These are phyloP conservation scores for Condylostylus longicornis DNA, from an alignment of 1,140 invertebrate genomes.

Conservation along the genomic window DNA sequence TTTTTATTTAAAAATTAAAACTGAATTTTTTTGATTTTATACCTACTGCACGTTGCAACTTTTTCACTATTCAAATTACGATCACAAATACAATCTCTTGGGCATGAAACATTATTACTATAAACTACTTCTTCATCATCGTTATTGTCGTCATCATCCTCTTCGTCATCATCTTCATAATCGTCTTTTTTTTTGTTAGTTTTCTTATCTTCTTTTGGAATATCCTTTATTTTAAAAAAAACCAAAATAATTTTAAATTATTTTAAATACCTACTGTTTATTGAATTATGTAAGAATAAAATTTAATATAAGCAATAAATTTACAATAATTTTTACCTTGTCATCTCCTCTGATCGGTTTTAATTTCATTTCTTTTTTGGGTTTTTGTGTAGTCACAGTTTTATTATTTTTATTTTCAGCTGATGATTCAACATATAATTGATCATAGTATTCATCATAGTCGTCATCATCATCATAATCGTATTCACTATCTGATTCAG, in stretches of 20 bases:
- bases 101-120: constrained; percentile 25
- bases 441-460: constrained; percentile 10
- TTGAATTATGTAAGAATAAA: too few species aligned
- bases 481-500: constrained; percentile 16
- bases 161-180: constrained; percentile 13
- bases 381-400: constrained; percentile 12
- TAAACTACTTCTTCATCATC: constrained; percentile 22
- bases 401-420: constrained; percentile 11
- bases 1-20: too few species aligned
- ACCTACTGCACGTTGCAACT: constrained; percentile 30
- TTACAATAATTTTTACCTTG: constrained; percentile 1
- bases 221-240: constrained; percentile 13
- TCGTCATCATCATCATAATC: constrained; percentile 13
- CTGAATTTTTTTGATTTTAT: neutral
- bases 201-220: constrained; percentile 16
- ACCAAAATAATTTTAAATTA: neutral
- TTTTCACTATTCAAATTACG: constrained; percentile 27
- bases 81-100: constrained; percentile 25
- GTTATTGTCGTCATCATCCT: constrained; percentile 12
- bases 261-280: constrained; percentile 2
- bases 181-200: constrained; percentile 20
- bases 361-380: constrained; percentile 7
- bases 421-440: constrained; percentile 7
- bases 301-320: neutral
- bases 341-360: constrained; percentile 18